Percentiles rank a stretch among this genome's conserved stretches.
These are phyloP conservation scores for Percina caprodes DNA, from an alignment of 2,113 vertebrate genomes.

Conservation along the genomic window DNA sequence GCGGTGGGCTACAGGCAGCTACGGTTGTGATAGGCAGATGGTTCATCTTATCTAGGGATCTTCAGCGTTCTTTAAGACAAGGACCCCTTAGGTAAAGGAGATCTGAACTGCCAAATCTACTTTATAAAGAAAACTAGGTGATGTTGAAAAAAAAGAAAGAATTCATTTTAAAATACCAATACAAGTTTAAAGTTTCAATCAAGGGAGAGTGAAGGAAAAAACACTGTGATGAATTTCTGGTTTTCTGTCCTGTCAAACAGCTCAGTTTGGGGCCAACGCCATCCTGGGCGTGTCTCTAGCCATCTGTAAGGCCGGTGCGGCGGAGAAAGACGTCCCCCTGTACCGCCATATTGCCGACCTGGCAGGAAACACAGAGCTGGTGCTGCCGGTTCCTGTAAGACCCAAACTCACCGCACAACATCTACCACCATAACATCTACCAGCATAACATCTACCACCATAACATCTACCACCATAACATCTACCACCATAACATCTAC, in stretches of 20 bases:
- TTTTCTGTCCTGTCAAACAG: slow-evolving; percentile 73
- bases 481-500: no score
- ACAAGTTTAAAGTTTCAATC: not conserved
- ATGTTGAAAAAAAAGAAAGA: not conserved
- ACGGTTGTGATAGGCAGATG: no score
- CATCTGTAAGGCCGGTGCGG: slow-evolving; percentile 94
- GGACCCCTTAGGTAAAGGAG: no score
- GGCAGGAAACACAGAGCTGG: slow-evolving; percentile 95
- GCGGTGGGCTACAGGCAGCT: no score
- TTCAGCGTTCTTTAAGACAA: no score
- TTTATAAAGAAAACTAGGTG: no score
- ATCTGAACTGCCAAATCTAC: no score
- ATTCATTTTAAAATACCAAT: not conserved
- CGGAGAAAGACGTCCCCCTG: slow-evolving; percentile 91
- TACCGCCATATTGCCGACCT: slow-evolving; percentile 97
- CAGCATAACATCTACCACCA: no score
- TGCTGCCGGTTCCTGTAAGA: slow-evolving; percentile 95
- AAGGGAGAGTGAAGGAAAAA: not conserved
- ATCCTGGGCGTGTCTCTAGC: slow-evolving; percentile 95
- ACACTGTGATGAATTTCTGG: not conserved
- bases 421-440: no score
- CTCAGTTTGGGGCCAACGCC: slow-evolving; percentile 94
- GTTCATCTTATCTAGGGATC: no score
- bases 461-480: no score
- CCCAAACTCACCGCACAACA: not conserved